phyloP scores from a whole-genome alignment of 2,888 invertebrate genomes.

The Lepetodrilus schrolli region DNA sequence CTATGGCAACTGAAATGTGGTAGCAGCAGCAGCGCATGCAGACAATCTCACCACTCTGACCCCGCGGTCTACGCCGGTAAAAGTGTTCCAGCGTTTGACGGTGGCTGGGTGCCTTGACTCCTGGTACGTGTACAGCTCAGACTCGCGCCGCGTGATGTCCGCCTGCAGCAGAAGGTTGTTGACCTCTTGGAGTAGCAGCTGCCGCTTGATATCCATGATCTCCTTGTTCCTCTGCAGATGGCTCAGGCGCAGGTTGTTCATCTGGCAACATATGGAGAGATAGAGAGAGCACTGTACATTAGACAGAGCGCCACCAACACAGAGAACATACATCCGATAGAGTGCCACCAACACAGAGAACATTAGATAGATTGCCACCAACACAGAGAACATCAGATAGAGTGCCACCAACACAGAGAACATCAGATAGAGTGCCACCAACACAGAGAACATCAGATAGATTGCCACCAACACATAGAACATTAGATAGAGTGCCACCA shows the following conservation, averaged over 20 bases:
- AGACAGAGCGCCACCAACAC: too few species aligned
- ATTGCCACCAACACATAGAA: too few species aligned
- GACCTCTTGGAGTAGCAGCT: slow-evolving; percentile 72
- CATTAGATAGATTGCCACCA: too few species aligned
- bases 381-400: too few species aligned
- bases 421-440: too few species aligned
- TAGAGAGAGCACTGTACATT: too few species aligned
- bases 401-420: too few species aligned
- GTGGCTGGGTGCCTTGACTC: slow-evolving; percentile 53
- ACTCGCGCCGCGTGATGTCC: slow-evolving; percentile 67
- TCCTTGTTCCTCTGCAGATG: slow-evolving; percentile 71
- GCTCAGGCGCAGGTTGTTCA: slow-evolving; percentile 69
- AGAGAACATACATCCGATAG: too few species aligned
- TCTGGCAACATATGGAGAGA: slow-evolving; percentile 44
- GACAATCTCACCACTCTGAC: slow-evolving; percentile 47
- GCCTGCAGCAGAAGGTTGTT: slow-evolving; percentile 71
- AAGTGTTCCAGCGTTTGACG: slow-evolving; percentile 69
- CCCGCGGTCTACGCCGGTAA: slow-evolving; percentile 61
- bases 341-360: too few species aligned
- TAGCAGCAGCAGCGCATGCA: slow-evolving; percentile 9
- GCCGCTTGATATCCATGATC: slow-evolving; percentile 71
- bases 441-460: too few species aligned
- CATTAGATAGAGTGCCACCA: too few species aligned
- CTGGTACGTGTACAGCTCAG: slow-evolving; percentile 66
- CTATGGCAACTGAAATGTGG: too few species aligned